Percentiles rank a stretch among this genome's conserved stretches.
Conservation (phyloP, 1,140 invertebrate species). For the Melipona quadrifasciata region DNA sequence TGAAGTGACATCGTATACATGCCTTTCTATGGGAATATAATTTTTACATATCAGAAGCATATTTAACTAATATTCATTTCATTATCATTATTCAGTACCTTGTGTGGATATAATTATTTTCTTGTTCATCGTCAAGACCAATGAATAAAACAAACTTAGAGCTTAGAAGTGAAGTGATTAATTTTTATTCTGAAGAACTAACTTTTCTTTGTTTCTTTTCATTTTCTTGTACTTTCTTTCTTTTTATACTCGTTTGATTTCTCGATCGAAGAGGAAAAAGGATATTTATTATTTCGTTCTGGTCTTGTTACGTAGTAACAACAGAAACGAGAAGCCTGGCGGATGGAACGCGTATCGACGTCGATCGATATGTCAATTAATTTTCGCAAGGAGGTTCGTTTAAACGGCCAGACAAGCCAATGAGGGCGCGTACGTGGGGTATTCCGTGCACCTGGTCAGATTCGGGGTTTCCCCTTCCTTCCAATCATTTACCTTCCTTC, state of each 20-base stretch:
- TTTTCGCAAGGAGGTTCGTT: constrained; percentile 73
- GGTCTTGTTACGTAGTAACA: background rate
- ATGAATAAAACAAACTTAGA: background rate
- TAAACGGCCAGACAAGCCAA: constrained; percentile 59
- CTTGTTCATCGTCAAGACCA: background rate
- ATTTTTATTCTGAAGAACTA: background rate
- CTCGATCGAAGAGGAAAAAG: background rate
- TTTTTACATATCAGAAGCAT: no score
- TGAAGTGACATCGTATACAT: no score
- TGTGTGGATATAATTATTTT: no score
- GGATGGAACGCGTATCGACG: constrained; percentile 9
- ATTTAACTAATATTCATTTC: no score
- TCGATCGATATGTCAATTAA: constrained; percentile 78
- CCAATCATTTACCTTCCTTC: background rate
- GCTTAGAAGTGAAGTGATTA: background rate
- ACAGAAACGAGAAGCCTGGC: constrained; percentile 7
- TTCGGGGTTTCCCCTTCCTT: constrained; percentile 23
- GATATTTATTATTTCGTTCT: background rate
- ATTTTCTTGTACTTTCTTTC: background rate
- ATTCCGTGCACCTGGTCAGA: constrained; percentile 34
- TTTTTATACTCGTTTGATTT: background rate
- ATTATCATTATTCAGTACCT: no score
- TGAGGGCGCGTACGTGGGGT: constrained; percentile 36
- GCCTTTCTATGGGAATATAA: no score
- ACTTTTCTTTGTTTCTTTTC: background rate